Percentiles rank a stretch among this genome's conserved stretches.
phyloP scores from a whole-genome alignment of 2,888 invertebrate species.

The Drosophila dives region DNA sequence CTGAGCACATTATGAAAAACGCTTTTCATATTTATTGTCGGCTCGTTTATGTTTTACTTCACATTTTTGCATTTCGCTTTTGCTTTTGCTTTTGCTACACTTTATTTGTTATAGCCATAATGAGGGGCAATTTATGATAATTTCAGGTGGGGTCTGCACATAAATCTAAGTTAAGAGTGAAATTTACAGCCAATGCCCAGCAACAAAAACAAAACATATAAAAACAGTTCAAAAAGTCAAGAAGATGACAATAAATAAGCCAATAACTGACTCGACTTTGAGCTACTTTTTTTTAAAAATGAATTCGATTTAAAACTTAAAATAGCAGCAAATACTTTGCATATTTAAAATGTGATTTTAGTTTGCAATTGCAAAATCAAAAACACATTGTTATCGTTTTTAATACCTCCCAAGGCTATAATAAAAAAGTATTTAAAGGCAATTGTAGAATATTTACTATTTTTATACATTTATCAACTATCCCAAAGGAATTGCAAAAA shows the following conservation, averaged over 20 bases:
- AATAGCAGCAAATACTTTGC: background rate
- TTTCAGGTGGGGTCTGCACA: slow-evolving; percentile 71
- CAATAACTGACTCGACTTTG: background rate
- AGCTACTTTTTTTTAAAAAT: slow-evolving; percentile 1
- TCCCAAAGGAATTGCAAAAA: background rate
- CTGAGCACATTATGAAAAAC: slow-evolving; percentile 46
- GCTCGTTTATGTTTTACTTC: slow-evolving; percentile 52
- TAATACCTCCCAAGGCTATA: background rate
- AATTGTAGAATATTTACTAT: background rate
- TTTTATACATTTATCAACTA: background rate
- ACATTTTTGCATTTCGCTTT: slow-evolving; percentile 20
- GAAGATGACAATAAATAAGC: slow-evolving; percentile 31
- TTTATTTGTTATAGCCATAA: slow-evolving; percentile 60
- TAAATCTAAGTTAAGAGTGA: slow-evolving; percentile 74
- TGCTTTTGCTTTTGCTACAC: slow-evolving; percentile 24
- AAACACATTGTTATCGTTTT: background rate
- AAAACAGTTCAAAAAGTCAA: slow-evolving; percentile 49
- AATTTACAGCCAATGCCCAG: slow-evolving; percentile 62
- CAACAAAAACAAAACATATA: background rate
- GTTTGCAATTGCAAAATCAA: background rate
- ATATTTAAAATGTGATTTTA: background rate
- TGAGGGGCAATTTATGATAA: slow-evolving; percentile 78
- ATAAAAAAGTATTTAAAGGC: background rate
- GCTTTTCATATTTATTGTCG: slow-evolving; percentile 76
- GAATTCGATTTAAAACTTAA: background rate